These are phyloP conservation scores for Brachypodius melanocephalos DNA, from an alignment of 2,113 vertebrate species.

Conservation along the genomic window DNA sequence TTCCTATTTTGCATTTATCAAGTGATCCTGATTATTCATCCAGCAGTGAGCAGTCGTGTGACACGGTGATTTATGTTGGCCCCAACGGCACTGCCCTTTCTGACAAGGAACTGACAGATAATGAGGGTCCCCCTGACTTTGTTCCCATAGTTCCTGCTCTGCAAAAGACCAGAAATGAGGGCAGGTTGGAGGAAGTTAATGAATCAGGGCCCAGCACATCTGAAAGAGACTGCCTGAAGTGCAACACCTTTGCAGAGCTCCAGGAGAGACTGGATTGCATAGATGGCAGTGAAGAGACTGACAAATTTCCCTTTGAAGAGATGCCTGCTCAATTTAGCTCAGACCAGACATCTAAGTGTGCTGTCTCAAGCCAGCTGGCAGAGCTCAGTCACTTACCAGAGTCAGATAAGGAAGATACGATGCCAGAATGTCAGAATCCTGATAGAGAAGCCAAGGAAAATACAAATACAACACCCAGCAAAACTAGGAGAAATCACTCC, in stretches of 20 bases:
- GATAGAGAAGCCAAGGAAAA: constrained; percentile 83
- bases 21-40: constrained; percentile 96
- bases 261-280: constrained; percentile 96
- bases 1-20: constrained; percentile 85
- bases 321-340: constrained; percentile 69
- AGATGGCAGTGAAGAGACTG: constrained; percentile 92
- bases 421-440: constrained; percentile 75
- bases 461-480: constrained; percentile 74
- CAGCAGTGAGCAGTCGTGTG: constrained; percentile 98
- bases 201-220: constrained; percentile 70
- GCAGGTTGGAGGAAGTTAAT: constrained; percentile 74
- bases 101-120: constrained; percentile 94
- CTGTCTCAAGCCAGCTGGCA: constrained; percentile 50
- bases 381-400: constrained; percentile 47
- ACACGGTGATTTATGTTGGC: constrained; percentile 96
- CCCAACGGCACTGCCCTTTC: constrained; percentile 93
- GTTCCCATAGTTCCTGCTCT: constrained; percentile 94
- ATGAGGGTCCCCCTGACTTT: constrained; percentile 94
- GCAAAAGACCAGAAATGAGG: constrained; percentile 81
- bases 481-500: constrained; percentile 74
- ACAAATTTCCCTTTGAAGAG: constrained; percentile 90
- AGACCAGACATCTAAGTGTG: constrained; percentile 61
- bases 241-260: constrained; percentile 97
- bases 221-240: constrained; percentile 92
- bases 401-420: constrained; percentile 66